Percentiles rank a stretch among this genome's conserved stretches.
These are phyloP conservation scores for Petrophora chlorosata DNA, from an alignment of 2,888 invertebrate species.

Conservation along the genomic window DNA sequence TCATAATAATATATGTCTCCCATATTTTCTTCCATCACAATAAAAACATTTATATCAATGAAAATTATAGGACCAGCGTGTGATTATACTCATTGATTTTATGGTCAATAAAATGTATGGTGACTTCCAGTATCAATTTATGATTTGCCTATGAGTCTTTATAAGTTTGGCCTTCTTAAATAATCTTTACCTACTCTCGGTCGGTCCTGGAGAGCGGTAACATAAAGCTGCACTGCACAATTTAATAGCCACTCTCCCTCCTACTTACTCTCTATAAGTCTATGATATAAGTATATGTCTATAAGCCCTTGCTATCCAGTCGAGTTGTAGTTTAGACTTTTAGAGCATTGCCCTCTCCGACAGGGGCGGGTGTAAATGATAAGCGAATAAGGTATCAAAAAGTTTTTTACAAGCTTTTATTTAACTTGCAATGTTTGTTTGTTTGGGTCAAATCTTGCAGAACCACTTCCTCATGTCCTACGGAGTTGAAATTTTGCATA, in stretches of 20 bases:
- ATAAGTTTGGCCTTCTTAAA: conserved; percentile 7
- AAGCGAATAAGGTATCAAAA: background rate
- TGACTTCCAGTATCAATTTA: background rate
- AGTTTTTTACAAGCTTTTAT: no score
- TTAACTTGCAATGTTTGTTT: no score
- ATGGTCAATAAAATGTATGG: conserved; percentile 1
- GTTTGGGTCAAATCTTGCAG: no score
- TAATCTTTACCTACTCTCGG: no score
- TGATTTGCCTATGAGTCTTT: conserved; percentile 1
- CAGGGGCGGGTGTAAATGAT: conserved; percentile 29
- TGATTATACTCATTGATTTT: background rate
- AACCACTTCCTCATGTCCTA: no score
- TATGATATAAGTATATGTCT: conserved; percentile 33
- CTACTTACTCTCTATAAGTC: conserved; percentile 38
- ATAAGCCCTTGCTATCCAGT: conserved; percentile 43
- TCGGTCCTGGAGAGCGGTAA: no score
- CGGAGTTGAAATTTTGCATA: no score
- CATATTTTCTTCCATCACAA: no score
- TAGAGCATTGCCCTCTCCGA: conserved; percentile 52
- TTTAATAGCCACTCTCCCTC: conserved; percentile 25
- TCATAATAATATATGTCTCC: no score
- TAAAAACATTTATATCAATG: no score
- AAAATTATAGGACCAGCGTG: no score
- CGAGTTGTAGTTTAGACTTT: conserved; percentile 47
- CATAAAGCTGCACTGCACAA: conserved; percentile 8